phyloP scores from a whole-genome alignment of 2,797 vertebrate genomes.

The Adelosebastes latens region DNA sequence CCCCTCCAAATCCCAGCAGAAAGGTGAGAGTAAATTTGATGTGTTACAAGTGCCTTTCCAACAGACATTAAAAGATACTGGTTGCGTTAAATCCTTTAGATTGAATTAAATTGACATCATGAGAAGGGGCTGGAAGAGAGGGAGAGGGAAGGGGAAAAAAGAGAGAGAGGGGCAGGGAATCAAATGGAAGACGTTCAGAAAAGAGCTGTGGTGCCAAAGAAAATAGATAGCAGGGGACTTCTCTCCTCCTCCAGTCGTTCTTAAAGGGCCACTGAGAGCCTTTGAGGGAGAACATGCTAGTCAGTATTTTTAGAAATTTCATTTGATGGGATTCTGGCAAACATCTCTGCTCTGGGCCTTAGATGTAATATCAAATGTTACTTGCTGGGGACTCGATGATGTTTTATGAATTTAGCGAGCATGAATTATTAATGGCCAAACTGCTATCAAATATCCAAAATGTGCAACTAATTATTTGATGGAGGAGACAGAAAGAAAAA shows the following conservation, averaged over 20 bases:
- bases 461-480: conserved; percentile 77
- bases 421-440: conserved; percentile 82
- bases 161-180: conserved; percentile 83
- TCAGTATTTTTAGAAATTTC: conserved; percentile 84
- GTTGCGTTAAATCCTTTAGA: conserved; percentile 77
- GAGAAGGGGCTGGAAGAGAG: conserved; percentile 79
- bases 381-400: conserved; percentile 82
- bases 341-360: conserved; percentile 81
- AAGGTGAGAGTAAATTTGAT: conserved; percentile 87
- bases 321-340: conserved; percentile 85
- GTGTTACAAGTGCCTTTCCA: conserved; percentile 80
- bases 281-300: conserved; percentile 80
- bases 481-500: conserved; percentile 12
- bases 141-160: conserved; percentile 68
- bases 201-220: conserved; percentile 89
- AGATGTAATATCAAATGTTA: conserved; percentile 87
- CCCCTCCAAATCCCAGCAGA: conserved; percentile 76
- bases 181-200: conserved; percentile 93
- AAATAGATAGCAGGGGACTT: conserved; percentile 87
- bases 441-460: conserved; percentile 77
- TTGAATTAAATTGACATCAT: conserved; percentile 84
- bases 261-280: conserved; percentile 77
- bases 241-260: conserved; percentile 73
- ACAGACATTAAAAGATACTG: conserved; percentile 80
- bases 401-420: conserved; percentile 84